These are phyloP conservation scores for Conopomorpha cramerella DNA, from an alignment of 1,140 invertebrate species.

Conservation along the genomic window DNA sequence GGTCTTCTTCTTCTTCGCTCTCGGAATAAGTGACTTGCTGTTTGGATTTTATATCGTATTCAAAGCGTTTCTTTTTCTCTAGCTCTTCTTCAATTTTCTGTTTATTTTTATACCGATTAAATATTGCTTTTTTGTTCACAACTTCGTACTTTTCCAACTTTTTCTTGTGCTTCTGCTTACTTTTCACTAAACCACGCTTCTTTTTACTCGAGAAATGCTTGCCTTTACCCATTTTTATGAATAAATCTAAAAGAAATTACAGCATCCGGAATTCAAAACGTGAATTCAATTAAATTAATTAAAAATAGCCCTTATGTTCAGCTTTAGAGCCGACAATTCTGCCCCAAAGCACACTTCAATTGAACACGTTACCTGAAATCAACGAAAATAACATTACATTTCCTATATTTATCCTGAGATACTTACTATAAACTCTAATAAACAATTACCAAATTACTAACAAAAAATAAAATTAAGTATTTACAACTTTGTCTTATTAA, in stretches of 20 bases:
- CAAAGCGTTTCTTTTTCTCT: conserved; percentile 33
- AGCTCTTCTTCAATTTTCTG: conserved; percentile 45
- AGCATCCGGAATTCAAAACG: too few relatives aligned
- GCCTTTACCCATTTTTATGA: conserved; percentile 1
- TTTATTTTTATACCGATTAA: conserved; percentile 55
- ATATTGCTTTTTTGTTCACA: conserved; percentile 44
- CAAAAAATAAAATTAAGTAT: too few relatives aligned
- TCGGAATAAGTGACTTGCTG: conserved; percentile 31
- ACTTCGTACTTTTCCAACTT: conserved; percentile 19
- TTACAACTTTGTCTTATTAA: too few relatives aligned
- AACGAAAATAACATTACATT: too few relatives aligned
- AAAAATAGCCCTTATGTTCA: too few relatives aligned
- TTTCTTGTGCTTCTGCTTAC: conserved; percentile 22
- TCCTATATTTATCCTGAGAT: too few relatives aligned
- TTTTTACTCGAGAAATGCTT: conserved; percentile 1
- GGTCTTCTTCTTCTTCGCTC: conserved; percentile 60
- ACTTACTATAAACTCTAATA: too few relatives aligned
- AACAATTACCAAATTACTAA: too few relatives aligned
- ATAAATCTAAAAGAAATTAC: conserved; percentile 30
- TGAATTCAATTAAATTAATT: too few relatives aligned
- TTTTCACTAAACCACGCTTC: background rate
- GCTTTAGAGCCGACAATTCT: too few relatives aligned
- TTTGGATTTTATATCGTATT: conserved; percentile 22
- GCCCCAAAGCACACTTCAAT: too few relatives aligned
- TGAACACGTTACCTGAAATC: too few relatives aligned